Percentiles rank a stretch among this genome's conserved stretches.
phyloP scores from a whole-genome alignment of 2,797 vertebrate species.

The Chelidonichthys spinosus region DNA sequence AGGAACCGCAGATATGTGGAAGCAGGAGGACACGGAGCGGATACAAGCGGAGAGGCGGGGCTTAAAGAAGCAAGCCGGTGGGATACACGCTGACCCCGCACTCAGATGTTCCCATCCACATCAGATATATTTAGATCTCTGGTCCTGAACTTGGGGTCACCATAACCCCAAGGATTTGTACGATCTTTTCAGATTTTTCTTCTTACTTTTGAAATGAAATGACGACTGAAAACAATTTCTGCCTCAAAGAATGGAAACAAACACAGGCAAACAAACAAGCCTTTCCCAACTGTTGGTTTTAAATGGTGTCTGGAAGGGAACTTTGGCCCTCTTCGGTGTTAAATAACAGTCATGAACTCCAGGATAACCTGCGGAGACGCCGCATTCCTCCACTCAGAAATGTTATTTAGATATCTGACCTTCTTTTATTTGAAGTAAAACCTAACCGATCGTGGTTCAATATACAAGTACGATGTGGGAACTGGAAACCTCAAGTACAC shows the following conservation, averaged over 20 bases:
- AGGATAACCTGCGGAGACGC: not conserved
- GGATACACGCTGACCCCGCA: slow-evolving; percentile 1
- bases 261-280: not conserved
- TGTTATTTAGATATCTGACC: not conserved
- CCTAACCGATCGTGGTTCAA: too few relatives aligned
- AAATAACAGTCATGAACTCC: not conserved
- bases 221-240: not conserved
- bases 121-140: slow-evolving; percentile 43
- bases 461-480: too few relatives aligned
- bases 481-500: too few relatives aligned
- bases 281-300: slow-evolving; percentile 4
- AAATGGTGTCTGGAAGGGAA: not conserved
- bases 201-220: slow-evolving; percentile 10
- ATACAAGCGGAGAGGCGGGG: not conserved
- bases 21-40: not conserved
- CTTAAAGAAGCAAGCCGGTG: not conserved
- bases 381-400: not conserved
- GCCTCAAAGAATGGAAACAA: not conserved
- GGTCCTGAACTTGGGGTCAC: slow-evolving; percentile 1
- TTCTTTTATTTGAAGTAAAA: not conserved
- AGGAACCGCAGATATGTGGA: slow-evolving; percentile 28
- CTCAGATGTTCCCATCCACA: slow-evolving; percentile 36
- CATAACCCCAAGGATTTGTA: not conserved
- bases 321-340: not conserved
- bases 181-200: not conserved